phyloP scores from a whole-genome alignment of 2,797 vertebrate genomes.

The Serranus cabrilla region DNA sequence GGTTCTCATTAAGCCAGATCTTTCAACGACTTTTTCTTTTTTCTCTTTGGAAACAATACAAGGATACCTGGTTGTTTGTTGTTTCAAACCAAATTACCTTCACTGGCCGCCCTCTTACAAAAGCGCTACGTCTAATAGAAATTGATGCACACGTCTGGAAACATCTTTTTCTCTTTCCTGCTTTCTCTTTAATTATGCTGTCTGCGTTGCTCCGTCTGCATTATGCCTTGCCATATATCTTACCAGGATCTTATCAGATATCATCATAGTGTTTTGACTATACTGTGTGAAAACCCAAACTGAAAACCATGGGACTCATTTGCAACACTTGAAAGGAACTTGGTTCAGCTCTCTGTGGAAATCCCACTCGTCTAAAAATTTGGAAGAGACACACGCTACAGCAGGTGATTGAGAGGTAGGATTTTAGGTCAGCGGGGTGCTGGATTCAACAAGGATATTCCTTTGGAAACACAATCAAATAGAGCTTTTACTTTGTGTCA shows the following conservation, averaged over 20 bases:
- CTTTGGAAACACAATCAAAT: slow-evolving; percentile 63
- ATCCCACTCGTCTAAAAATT: slow-evolving; percentile 41
- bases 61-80: slow-evolving; percentile 41
- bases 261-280: slow-evolving; percentile 20
- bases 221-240: slow-evolving; percentile 23
- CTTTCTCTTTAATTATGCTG: slow-evolving; percentile 21
- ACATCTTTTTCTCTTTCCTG: background rate
- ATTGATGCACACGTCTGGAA: slow-evolving; percentile 3
- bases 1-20: slow-evolving; percentile 77
- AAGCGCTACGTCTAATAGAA: slow-evolving; percentile 13
- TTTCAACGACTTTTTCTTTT: slow-evolving; percentile 58
- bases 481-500: slow-evolving; percentile 64
- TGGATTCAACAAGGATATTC: slow-evolving; percentile 64
- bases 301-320: slow-evolving; percentile 36
- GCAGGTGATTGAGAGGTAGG: slow-evolving; percentile 58
- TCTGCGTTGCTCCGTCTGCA: slow-evolving; percentile 5
- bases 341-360: slow-evolving; percentile 44
- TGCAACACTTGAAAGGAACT: slow-evolving; percentile 51
- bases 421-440: slow-evolving; percentile 54
- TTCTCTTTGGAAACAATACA: slow-evolving; percentile 50
- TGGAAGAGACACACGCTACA: slow-evolving; percentile 29
- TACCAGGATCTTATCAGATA: slow-evolving; percentile 15
- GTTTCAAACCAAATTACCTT: slow-evolving; percentile 56
- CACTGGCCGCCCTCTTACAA: slow-evolving; percentile 4
- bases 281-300: slow-evolving; percentile 26